A percentile compares a stretch with the other conserved stretches of the same genome.
Conservation (phyloP, 2,888 invertebrate genomes). For the Automeris io region DNA sequence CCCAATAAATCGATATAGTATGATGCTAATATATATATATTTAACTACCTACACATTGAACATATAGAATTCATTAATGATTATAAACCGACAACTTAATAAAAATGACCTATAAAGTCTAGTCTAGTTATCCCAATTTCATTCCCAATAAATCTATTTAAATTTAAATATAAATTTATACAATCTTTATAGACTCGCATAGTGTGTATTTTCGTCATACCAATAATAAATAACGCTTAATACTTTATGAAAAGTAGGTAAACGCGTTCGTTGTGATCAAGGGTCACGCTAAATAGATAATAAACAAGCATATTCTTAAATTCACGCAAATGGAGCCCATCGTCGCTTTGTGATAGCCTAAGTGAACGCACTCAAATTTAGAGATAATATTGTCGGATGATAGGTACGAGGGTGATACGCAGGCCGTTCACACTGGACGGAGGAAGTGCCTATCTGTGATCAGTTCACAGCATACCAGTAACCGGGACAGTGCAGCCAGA, state of each 20-base stretch:
- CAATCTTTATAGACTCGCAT: too few species aligned
- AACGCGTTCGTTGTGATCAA: background rate
- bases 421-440: slow-evolving; percentile 52
- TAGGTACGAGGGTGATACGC: slow-evolving; percentile 31
- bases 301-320: background rate
- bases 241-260: background rate
- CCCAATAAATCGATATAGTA: too few species aligned
- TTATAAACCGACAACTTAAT: too few species aligned
- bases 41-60: too few species aligned
- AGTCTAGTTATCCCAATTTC: too few species aligned
- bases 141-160: too few species aligned
- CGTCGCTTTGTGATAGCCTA: background rate
- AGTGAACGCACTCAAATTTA: slow-evolving; percentile 9
- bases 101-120: too few species aligned
- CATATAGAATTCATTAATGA: too few species aligned
- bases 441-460: slow-evolving; percentile 46
- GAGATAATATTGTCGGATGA: slow-evolving; percentile 9
- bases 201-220: too few species aligned
- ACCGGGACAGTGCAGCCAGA: slow-evolving; percentile 21
- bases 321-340: background rate
- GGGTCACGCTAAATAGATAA: background rate
- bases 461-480: slow-evolving; percentile 19
- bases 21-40: too few species aligned
- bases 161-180: too few species aligned
- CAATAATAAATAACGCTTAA: too few species aligned